Conservation (phyloP, 2,888 invertebrate genomes). For the Baccha elongata region DNA sequence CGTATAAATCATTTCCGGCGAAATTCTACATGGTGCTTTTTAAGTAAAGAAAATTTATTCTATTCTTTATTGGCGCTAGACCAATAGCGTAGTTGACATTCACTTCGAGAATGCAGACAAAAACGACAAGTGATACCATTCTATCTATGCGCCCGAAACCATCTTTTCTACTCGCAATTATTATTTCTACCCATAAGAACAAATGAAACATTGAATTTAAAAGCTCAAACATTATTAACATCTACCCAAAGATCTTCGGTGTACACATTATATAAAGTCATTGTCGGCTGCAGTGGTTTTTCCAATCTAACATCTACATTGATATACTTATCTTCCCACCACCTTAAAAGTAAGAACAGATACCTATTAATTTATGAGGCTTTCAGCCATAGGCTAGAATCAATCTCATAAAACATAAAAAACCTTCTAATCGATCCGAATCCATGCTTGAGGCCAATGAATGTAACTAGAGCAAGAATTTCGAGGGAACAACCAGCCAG, state of each 20-base stretch:
- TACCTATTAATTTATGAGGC: constrained; percentile 13
- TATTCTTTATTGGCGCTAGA: too few relatives aligned
- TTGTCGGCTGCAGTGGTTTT: neutral
- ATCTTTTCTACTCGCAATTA: too few relatives aligned
- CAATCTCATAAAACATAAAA: neutral
- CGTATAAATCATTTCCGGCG: too few relatives aligned
- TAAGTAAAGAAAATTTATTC: too few relatives aligned
- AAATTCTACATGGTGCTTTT: too few relatives aligned
- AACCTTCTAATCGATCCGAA: constrained; percentile 36
- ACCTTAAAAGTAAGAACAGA: neutral
- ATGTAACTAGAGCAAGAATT: constrained; percentile 57
- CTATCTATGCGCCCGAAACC: too few relatives aligned
- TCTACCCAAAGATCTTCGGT: neutral
- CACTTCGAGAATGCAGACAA: too few relatives aligned
- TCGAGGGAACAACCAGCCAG: constrained; percentile 27
- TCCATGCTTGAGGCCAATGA: constrained; percentile 52
- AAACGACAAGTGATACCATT: too few relatives aligned
- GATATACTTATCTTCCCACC: neutral
- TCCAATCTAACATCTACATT: constrained; percentile 1
- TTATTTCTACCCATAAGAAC: neutral
- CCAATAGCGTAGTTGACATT: too few relatives aligned
- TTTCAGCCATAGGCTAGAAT: constrained; percentile 1
- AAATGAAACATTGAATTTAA: neutral
- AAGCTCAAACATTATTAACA: neutral
- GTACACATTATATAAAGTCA: neutral